These are phyloP conservation scores for Phyllotreta striolata DNA, from an alignment of 2,888 invertebrate species.

Conservation along the genomic window DNA sequence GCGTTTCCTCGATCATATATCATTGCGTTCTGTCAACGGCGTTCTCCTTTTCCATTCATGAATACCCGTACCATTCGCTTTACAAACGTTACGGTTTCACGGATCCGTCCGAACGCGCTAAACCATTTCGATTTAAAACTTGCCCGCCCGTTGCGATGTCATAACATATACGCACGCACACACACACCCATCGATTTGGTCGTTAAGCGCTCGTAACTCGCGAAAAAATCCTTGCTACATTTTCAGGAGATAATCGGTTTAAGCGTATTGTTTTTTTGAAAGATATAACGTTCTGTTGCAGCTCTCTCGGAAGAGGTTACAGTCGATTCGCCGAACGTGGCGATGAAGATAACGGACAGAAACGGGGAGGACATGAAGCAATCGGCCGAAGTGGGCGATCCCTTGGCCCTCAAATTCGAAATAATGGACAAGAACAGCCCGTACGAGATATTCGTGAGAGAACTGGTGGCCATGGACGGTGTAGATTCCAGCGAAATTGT, in stretches of 20 bases:
- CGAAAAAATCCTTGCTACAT: no score
- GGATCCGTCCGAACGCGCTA: constrained; percentile 19
- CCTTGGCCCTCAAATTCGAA: constrained; percentile 88
- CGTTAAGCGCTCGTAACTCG: no score
- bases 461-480: constrained; percentile 94
- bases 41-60: constrained; percentile 22
- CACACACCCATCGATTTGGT: no score
- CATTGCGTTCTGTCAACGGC: constrained; percentile 13
- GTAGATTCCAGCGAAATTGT: constrained; percentile 92
- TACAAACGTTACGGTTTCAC: constrained; percentile 24
- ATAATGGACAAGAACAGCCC: constrained; percentile 92
- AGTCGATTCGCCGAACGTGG: constrained; percentile 93
- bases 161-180: constrained; percentile 13
- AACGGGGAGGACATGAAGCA: constrained; percentile 84
- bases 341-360: constrained; percentile 90
- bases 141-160: constrained; percentile 26
- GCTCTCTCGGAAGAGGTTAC: constrained; percentile 89
- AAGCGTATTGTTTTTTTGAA: no score
- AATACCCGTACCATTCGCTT: background rate
- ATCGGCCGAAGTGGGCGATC: constrained; percentile 92
- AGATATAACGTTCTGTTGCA: constrained; percentile 14
- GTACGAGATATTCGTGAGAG: constrained; percentile 94
- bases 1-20: constrained; percentile 20
- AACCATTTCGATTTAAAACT: constrained; percentile 20
- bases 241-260: no score